A percentile compares a stretch with the other conserved stretches of the same genome.
phyloP scores from a whole-genome alignment of 2,113 vertebrate species.

The Telmatochromis bifrenatus region DNA sequence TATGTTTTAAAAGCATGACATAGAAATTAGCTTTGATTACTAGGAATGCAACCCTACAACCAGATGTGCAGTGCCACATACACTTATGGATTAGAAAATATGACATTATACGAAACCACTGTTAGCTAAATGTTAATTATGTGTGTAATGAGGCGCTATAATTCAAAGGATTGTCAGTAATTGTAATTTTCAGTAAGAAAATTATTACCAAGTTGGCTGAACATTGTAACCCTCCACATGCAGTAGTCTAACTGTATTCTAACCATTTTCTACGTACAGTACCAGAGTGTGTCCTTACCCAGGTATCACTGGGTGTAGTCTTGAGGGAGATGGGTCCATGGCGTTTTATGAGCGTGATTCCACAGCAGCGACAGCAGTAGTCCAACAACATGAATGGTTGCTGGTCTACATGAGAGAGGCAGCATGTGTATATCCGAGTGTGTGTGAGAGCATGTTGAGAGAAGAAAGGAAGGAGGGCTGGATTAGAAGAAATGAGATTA shows the following conservation, averaged over 20 bases:
- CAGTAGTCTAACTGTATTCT: neutral
- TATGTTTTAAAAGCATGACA: neutral
- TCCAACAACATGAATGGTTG: slow-evolving; percentile 74
- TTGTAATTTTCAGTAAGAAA: neutral
- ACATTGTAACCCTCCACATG: neutral
- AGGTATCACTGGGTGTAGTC: slow-evolving; percentile 76
- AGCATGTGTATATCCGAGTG: slow-evolving; percentile 11
- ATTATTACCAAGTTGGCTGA: neutral
- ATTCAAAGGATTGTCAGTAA: neutral
- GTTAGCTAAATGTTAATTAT: neutral
- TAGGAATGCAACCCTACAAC: neutral
- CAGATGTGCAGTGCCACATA: neutral
- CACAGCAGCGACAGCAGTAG: slow-evolving; percentile 72
- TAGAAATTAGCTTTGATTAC: neutral
- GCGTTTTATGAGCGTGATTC: slow-evolving; percentile 65
- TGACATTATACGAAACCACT: neutral
- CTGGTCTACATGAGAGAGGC: slow-evolving; percentile 21
- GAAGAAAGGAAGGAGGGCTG: neutral
- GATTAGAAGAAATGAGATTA: slow-evolving; percentile 76
- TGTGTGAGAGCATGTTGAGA: neutral
- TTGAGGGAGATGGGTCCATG: slow-evolving; percentile 76
- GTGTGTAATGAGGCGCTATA: fast-evolving
- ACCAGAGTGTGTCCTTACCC: slow-evolving; percentile 67
- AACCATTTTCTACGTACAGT: neutral
- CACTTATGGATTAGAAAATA: neutral